phyloP scores from a whole-genome alignment of 1,140 invertebrate genomes.

The Lasioglossum baleicum region DNA sequence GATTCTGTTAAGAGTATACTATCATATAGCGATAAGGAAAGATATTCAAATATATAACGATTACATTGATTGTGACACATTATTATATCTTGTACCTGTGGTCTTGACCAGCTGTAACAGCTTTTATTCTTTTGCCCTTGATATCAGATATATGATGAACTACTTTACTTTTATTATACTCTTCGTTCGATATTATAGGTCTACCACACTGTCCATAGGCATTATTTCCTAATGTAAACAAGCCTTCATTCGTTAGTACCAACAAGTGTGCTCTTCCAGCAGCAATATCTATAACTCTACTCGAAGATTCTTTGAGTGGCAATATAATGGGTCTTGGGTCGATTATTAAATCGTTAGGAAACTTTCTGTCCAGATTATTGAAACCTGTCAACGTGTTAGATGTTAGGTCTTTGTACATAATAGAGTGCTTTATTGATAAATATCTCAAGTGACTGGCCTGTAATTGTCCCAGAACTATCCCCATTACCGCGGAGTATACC shows the following conservation, averaged over 20 bases:
- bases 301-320: constrained; percentile 82
- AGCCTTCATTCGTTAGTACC: constrained; percentile 88
- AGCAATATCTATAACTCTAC: constrained; percentile 83
- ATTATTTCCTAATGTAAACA: constrained; percentile 95
- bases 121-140: constrained; percentile 83
- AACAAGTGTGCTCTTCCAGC: constrained; percentile 94
- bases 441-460: too few relatives aligned
- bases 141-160: constrained; percentile 85
- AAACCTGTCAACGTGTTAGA: constrained; percentile 76
- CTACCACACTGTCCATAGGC: constrained; percentile 96
- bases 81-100: constrained; percentile 81
- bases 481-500: too few relatives aligned
- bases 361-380: constrained; percentile 82
- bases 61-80: not conserved
- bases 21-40: constrained; percentile 59
- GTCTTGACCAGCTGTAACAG: constrained; percentile 91
- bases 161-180: constrained; percentile 84
- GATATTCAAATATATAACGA: constrained; percentile 1
- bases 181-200: constrained; percentile 88
- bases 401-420: constrained; percentile 22
- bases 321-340: constrained; percentile 88
- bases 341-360: constrained; percentile 86
- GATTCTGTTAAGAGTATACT: constrained; percentile 90
- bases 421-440: not conserved
- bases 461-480: too few relatives aligned